Percentiles rank a stretch among this genome's conserved stretches.
phyloP scores from a whole-genome alignment of 2,113 vertebrate species.

The Periophthalmus modestus region DNA sequence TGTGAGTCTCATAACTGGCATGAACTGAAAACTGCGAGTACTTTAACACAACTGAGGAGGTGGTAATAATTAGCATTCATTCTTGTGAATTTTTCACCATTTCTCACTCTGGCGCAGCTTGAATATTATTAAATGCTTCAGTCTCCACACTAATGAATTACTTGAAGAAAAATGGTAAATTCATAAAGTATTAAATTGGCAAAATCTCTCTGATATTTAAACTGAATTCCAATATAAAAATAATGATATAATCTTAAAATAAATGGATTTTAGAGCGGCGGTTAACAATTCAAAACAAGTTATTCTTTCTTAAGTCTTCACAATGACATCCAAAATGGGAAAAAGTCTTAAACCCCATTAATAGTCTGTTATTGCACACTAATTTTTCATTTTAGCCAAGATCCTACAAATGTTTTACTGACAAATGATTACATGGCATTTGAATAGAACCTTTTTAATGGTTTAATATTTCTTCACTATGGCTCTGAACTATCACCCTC shows the following conservation, averaged over 20 bases:
- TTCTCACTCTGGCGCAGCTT: constrained; percentile 41
- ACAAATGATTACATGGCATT: not conserved
- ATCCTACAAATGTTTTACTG: not conserved
- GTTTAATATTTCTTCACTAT: not conserved
- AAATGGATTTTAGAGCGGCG: not conserved
- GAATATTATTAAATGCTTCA: constrained; percentile 41
- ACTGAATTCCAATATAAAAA: not conserved
- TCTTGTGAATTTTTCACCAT: constrained; percentile 7
- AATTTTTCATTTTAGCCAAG: not conserved
- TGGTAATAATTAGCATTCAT: constrained; percentile 13
- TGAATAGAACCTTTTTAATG: not conserved
- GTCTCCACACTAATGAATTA: constrained; percentile 33
- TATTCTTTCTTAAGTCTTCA: not conserved
- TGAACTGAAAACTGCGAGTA: too few species aligned
- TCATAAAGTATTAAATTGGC: constrained; percentile 8
- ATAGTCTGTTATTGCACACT: not conserved
- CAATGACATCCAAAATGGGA: not conserved
- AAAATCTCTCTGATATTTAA: constrained; percentile 9
- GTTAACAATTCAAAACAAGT: not conserved
- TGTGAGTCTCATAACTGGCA: not conserved
- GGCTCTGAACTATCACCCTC: not conserved
- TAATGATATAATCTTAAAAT: constrained; percentile 4
- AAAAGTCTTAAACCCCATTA: not conserved
- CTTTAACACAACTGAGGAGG: not conserved
- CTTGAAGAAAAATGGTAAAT: not conserved